Evolutionary conservation across 2,888 invertebrate species (phyloP).

Genomic region (Parascotia fuliginaria): DNA sequence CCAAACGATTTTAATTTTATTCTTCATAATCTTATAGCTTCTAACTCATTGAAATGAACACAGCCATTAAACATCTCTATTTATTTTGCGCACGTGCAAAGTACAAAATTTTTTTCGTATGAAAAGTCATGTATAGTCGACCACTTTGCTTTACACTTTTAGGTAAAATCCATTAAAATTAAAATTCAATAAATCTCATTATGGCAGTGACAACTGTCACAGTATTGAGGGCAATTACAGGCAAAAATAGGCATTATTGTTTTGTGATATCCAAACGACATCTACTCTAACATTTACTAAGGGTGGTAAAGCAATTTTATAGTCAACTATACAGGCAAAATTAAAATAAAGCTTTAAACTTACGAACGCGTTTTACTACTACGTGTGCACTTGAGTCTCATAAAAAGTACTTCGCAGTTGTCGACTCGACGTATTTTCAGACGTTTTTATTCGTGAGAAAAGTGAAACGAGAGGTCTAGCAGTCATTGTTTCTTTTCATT

Average conservation of each 20-base stretch:
- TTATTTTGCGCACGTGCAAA: constrained; percentile 71
- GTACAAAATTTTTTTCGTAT: constrained; percentile 64
- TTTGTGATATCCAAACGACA: too few species aligned
- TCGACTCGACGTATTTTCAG: constrained; percentile 68
- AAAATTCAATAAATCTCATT: too few species aligned
- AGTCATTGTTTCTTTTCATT: constrained; percentile 62
- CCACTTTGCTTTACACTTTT: too few species aligned
- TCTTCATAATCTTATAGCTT: constrained; percentile 21
- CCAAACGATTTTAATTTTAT: constrained; percentile 2
- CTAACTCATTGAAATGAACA: constrained; percentile 46
- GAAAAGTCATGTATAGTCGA: constrained; percentile 63
- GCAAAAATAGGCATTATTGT: too few species aligned
- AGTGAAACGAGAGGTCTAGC: constrained; percentile 41
- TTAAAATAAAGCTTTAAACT: constrained; percentile 83
- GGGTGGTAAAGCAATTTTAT: too few species aligned
- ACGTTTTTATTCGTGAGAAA: constrained; percentile 64
- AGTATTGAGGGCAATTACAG: too few species aligned
- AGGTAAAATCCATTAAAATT: too few species aligned
- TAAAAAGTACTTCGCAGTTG: constrained; percentile 66
- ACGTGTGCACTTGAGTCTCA: constrained; percentile 65
- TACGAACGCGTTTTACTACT: constrained; percentile 76
- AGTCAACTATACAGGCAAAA: constrained; percentile 77
- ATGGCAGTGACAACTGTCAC: too few species aligned
- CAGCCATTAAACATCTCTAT: constrained; percentile 62
- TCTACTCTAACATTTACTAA: too few species aligned